A percentile compares a stretch with the other conserved stretches of the same genome.
Conservation (phyloP, 2,888 invertebrate species). For the Drosophila paucipuncta region DNA sequence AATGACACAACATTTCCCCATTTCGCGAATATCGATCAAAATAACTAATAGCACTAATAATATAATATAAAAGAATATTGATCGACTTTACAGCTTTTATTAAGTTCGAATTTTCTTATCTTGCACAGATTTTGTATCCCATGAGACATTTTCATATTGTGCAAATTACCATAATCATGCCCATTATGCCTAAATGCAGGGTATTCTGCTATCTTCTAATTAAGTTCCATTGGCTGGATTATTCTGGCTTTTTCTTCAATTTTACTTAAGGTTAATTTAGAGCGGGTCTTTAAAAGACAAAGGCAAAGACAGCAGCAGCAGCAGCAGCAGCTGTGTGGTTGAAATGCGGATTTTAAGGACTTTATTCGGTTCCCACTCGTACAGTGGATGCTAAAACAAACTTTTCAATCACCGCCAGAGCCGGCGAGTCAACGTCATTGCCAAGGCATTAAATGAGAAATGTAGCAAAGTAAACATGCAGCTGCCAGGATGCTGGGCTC, state of each 20-base stretch:
- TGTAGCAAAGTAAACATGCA: constrained; percentile 70
- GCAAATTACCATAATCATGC: background rate
- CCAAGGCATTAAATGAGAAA: constrained; percentile 74
- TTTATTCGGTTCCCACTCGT: constrained; percentile 3
- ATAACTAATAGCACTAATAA: background rate
- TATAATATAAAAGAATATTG: background rate
- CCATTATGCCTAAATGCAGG: background rate
- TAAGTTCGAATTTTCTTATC: background rate
- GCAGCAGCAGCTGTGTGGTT: constrained; percentile 12
- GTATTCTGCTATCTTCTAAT: background rate
- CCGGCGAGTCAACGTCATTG: constrained; percentile 65
- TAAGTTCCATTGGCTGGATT: background rate
- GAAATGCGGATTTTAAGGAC: background rate
- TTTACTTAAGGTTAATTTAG: constrained; percentile 7
- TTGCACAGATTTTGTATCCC: background rate
- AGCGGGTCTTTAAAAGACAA: constrained; percentile 14
- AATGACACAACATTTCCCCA: background rate
- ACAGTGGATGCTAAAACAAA: constrained; percentile 53
- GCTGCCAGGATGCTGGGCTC: constrained; percentile 37
- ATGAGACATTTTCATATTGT: background rate
- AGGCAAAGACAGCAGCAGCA: constrained; percentile 9
- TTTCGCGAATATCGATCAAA: background rate
- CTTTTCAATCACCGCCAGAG: constrained; percentile 74
- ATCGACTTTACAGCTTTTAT: background rate
- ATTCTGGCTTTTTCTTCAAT: background rate